A percentile compares a stretch with the other conserved stretches of the same genome.
phyloP scores from a whole-genome alignment of 1,140 invertebrate genomes.

The Anastatus disparis region DNA sequence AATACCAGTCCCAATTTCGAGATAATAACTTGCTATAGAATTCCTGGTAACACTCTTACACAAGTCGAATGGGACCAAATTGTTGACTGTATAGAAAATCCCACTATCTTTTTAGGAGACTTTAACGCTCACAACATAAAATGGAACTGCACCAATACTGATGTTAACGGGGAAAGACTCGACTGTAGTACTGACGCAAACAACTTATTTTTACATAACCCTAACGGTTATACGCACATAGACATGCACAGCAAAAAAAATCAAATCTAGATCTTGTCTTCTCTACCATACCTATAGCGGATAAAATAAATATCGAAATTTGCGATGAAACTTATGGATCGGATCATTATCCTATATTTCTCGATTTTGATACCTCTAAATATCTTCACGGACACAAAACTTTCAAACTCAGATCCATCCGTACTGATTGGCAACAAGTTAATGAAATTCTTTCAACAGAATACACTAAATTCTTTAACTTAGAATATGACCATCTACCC shows the following conservation, averaged over 20 bases:
- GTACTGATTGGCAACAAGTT: constrained; percentile 20
- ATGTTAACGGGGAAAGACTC: not conserved
- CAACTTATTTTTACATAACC: no score
- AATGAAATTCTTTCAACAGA: not conserved
- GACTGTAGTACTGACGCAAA: no score
- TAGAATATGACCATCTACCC: not conserved
- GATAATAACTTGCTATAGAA: constrained; percentile 3
- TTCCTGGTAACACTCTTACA: not conserved
- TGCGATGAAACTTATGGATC: not conserved
- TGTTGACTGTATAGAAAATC: not conserved
- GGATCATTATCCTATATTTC: not conserved
- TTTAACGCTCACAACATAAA: not conserved
- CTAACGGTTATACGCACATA: no score
- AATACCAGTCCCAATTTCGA: not conserved
- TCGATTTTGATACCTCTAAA: not conserved
- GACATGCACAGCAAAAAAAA: no score
- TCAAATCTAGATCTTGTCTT: constrained; percentile 19
- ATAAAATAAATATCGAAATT: not conserved
- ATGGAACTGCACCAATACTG: not conserved
- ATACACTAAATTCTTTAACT: not conserved
- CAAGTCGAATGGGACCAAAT: not conserved
- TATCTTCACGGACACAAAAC: not conserved
- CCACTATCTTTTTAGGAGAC: not conserved
- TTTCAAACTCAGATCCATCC: not conserved
- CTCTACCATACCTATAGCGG: not conserved